Conservation (phyloP, 1,140 invertebrate genomes). For the fruit fly (Drosophila melanogaster) region Release_6_plus_ISO1_MT NT_037436.4:11558001-11558500, state of each 20-base stretch:
- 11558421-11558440: conserved; percentile 40
- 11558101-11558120: no score
- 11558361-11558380: background rate
- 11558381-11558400: conserved; percentile 3
- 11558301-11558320: conserved; percentile 86
- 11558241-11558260: background rate
- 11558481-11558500: conserved; percentile 82
- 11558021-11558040: no score
- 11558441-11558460: conserved; percentile 69
- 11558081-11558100: no score
- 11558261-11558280: conserved; percentile 88
- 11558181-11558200: no score
- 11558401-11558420: conserved; percentile 27
- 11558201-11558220: no score
- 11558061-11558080: no score
- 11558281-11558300: conserved; percentile 90
- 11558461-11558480: conserved; percentile 71
- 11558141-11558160: no score
- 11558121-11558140: no score
- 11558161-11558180: no score
- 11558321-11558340: conserved; percentile 27
- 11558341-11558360: conserved; percentile 9
- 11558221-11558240: no score
- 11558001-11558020: background rate
- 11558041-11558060: no score